Evolutionary conservation across 37 sponge, comb jelly and placozoan genomes (phyloP).

Genomic region (Petrosia ficiformis): DNA sequence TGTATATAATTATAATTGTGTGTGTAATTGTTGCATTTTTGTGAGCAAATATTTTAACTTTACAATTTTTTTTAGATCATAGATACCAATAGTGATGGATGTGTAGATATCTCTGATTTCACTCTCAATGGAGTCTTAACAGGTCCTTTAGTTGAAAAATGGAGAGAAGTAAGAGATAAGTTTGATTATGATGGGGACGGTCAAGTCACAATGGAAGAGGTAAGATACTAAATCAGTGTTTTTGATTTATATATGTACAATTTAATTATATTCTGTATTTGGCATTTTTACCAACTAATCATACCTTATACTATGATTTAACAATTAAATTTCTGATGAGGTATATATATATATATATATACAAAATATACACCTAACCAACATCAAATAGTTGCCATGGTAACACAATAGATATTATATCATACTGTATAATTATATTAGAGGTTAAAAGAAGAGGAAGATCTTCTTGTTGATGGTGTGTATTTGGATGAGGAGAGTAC

Average conservation of each 20-base stretch:
- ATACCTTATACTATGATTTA: too few species aligned
- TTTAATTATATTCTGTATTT: too few species aligned
- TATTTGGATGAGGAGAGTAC: conserved; percentile 27
- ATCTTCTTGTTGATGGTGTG: conserved; percentile 21
- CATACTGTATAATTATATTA: too few species aligned
- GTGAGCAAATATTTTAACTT: background rate
- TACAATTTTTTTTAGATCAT: conserved; percentile 5
- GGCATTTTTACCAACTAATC: too few species aligned
- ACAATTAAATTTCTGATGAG: too few species aligned
- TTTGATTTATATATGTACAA: too few species aligned
- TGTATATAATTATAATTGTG: background rate
- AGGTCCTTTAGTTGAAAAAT: conserved; percentile 11
- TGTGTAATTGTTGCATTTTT: too few species aligned
- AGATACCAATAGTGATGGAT: conserved; percentile 37
- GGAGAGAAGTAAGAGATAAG: conserved; percentile 37
- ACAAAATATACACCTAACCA: too few species aligned
- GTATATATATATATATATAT: too few species aligned
- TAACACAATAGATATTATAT: too few species aligned
- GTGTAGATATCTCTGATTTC: conserved; percentile 31
- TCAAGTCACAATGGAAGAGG: conserved; percentile 37
- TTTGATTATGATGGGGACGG: conserved; percentile 55
- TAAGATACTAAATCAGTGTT: too few species aligned
- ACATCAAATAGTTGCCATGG: too few species aligned
- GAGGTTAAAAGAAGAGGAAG: conserved; percentile 22
- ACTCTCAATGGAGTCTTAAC: conserved; percentile 6